A percentile compares a stretch with the other conserved stretches of the same genome.
Conservation (phyloP, 1,140 invertebrate species). For the Acromyrmex heyeri region DNA sequence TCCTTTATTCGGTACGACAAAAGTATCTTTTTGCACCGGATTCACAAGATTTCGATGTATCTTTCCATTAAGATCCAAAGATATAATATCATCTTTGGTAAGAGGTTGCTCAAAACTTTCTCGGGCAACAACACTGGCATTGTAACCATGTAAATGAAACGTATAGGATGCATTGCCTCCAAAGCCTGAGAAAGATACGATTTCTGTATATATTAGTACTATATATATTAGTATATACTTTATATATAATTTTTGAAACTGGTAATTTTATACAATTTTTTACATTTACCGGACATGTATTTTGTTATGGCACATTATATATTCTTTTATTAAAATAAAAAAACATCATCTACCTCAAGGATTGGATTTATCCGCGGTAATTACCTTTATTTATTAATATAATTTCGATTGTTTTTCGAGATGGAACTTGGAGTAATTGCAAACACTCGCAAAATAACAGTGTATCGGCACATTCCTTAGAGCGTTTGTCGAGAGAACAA, state of each 20-base stretch:
- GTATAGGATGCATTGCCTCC: conserved; percentile 74
- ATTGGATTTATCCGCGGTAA: background rate
- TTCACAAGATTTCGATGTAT: conserved; percentile 83
- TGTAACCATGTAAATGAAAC: conserved; percentile 78
- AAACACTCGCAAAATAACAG: conserved; percentile 78
- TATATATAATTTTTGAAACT: background rate
- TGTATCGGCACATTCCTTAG: conserved; percentile 69
- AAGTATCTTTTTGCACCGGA: conserved; percentile 77
- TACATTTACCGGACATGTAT: background rate
- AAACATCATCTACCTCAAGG: background rate
- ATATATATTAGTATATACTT: background rate
- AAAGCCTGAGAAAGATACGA: conserved; percentile 67
- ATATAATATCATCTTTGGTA: conserved; percentile 69
- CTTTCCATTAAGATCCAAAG: conserved; percentile 80
- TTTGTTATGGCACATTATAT: background rate
- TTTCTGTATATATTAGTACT: background rate
- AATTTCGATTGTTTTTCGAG: conserved; percentile 71
- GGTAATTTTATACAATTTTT: background rate
- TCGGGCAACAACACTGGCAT: conserved; percentile 68
- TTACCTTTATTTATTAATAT: conserved; percentile 79
- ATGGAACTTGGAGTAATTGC: conserved; percentile 72
- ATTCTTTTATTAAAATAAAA: background rate
- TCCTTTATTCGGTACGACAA: conserved; percentile 79
- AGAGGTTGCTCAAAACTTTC: conserved; percentile 71
- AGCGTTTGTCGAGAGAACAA: conserved; percentile 72